A percentile compares a stretch with the other conserved stretches of the same genome.
Conservation (phyloP, 2,888 invertebrate genomes). For the Liodrosophila aerea region DNA sequence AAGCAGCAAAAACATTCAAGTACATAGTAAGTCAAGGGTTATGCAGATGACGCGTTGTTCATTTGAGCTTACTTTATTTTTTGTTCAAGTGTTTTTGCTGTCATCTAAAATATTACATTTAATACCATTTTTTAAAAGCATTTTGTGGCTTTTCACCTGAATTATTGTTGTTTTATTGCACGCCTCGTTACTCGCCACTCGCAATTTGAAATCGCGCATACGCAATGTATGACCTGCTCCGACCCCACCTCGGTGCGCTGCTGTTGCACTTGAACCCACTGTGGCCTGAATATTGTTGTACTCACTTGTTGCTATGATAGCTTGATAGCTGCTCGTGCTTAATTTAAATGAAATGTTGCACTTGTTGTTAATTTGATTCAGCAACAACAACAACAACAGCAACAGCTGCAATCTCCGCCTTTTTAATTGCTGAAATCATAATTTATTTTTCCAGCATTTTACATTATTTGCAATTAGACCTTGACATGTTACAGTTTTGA, state of each 20-base stretch:
- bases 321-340: slow-evolving; percentile 25
- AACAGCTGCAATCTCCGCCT: slow-evolving; percentile 16
- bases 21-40: slow-evolving; percentile 62
- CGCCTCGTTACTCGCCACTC: slow-evolving; percentile 58
- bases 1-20: slow-evolving; percentile 26
- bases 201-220: slow-evolving; percentile 67
- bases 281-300: slow-evolving; percentile 46
- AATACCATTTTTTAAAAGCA: slow-evolving; percentile 1
- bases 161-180: slow-evolving; percentile 63
- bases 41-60: slow-evolving; percentile 68
- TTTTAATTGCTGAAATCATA: slow-evolving; percentile 23
- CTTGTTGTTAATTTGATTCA: slow-evolving; percentile 65
- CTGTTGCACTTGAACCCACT: slow-evolving; percentile 62
- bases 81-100: slow-evolving; percentile 15
- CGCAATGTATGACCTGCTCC: slow-evolving; percentile 61
- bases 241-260: slow-evolving; percentile 7
- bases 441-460: slow-evolving; percentile 41
- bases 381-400: slow-evolving; percentile 30
- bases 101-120: slow-evolving; percentile 1
- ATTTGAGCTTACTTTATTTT: slow-evolving; percentile 13
- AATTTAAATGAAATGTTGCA: slow-evolving; percentile 44
- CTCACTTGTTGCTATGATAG: slow-evolving; percentile 34
- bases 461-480: slow-evolving; percentile 67
- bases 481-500: slow-evolving; percentile 56
- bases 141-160: slow-evolving; percentile 22